A percentile compares a stretch with the other conserved stretches of the same genome.
Evolutionary conservation across 2,888 invertebrate species (phyloP).

Genomic region (Amphimallon solstitiale): DNA sequence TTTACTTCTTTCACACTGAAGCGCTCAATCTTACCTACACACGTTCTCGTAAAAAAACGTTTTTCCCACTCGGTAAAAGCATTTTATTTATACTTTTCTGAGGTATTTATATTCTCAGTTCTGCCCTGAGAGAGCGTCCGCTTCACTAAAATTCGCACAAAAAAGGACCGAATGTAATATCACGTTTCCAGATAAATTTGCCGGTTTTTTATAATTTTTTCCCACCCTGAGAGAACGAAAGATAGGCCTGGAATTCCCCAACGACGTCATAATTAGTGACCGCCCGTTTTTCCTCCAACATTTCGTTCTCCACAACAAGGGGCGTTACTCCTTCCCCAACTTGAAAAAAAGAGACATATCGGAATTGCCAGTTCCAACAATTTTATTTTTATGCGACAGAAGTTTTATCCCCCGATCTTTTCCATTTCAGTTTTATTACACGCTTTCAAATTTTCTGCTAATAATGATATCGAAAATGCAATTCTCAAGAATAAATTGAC

Average conservation of each 20-base stretch:
- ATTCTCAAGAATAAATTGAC: no score
- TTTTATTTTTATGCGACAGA: slow-evolving; percentile 9
- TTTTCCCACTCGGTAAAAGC: slow-evolving; percentile 25
- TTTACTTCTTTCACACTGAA: slow-evolving; percentile 6
- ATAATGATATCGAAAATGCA: not conserved
- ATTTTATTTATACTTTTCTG: slow-evolving; percentile 27
- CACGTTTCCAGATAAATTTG: slow-evolving; percentile 21
- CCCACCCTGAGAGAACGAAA: not conserved
- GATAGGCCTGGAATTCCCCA: slow-evolving; percentile 22
- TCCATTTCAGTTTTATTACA: not conserved
- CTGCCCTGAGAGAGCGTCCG: not conserved
- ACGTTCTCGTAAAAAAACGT: slow-evolving; percentile 9
- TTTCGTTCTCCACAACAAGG: slow-evolving; percentile 14
- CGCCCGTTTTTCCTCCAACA: not conserved
- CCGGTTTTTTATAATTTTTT: slow-evolving; percentile 26
- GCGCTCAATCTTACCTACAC: slow-evolving; percentile 24
- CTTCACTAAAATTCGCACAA: slow-evolving; percentile 1
- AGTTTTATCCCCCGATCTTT: not conserved
- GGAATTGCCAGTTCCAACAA: not conserved
- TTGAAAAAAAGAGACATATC: slow-evolving; percentile 9
- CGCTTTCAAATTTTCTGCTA: not conserved
- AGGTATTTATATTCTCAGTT: slow-evolving; percentile 20
- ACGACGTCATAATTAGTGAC: slow-evolving; percentile 26
- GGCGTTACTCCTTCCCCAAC: not conserved
- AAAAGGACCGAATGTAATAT: slow-evolving; percentile 20